phyloP scores from a whole-genome alignment of 2,888 invertebrate genomes.

The Scaptomyza parva region DNA sequence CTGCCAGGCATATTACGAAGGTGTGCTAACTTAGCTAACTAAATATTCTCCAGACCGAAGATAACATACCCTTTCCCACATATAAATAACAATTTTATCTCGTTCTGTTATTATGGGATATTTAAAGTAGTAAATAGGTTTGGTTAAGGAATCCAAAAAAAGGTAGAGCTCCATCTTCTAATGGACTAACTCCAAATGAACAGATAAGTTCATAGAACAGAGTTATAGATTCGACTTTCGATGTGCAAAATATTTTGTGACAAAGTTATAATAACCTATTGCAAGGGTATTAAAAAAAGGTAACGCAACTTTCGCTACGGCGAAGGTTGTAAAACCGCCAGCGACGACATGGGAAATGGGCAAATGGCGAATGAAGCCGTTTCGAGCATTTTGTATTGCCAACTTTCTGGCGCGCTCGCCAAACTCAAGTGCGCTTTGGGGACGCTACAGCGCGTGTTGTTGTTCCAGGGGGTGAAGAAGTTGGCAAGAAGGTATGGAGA shows the following conservation, averaged over 20 bases:
- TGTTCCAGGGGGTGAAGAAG: slow-evolving; percentile 14
- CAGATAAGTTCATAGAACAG: neutral
- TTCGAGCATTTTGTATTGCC: slow-evolving; percentile 64
- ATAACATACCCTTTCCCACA: neutral
- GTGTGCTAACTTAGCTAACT: slow-evolving; percentile 63
- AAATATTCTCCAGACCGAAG: neutral
- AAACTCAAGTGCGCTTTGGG: slow-evolving; percentile 78
- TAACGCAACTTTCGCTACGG: slow-evolving; percentile 48
- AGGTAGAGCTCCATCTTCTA: too few relatives aligned
- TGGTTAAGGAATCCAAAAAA: too few relatives aligned
- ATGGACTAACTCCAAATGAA: too few relatives aligned
- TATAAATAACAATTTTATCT: too few relatives aligned
- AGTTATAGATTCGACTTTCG: too few relatives aligned
- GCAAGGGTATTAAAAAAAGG: slow-evolving; percentile 18
- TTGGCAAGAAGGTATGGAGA: neutral
- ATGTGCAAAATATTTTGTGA: neutral
- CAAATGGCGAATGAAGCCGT: slow-evolving; percentile 52
- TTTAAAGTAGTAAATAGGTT: too few relatives aligned
- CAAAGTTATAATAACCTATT: neutral
- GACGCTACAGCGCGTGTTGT: slow-evolving; percentile 57
- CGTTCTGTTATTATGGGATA: too few relatives aligned
- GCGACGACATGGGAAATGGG: slow-evolving; percentile 63
- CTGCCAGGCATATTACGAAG: slow-evolving; percentile 50
- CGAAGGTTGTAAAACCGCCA: slow-evolving; percentile 81
- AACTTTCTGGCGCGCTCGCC: slow-evolving; percentile 73